phyloP scores from a whole-genome alignment of 2,888 invertebrate genomes.

The Rugalucina vietnamica region DNA sequence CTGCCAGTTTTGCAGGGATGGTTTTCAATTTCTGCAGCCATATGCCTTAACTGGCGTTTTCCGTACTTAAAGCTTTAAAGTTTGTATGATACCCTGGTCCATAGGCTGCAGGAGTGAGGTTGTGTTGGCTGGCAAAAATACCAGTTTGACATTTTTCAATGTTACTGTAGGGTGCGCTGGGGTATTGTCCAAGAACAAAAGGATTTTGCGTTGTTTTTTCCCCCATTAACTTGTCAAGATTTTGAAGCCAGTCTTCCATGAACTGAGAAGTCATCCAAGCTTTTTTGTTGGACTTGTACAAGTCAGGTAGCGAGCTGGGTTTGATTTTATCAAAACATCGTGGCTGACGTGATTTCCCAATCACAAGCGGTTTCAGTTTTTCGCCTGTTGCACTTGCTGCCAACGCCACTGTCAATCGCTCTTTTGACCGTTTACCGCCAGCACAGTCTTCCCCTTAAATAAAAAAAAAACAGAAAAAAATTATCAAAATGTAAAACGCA shows the following conservation, averaged over 20 bases:
- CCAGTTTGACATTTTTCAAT: background rate
- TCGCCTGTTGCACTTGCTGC: constrained; percentile 18
- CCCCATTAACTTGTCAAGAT: background rate
- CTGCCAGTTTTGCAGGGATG: background rate
- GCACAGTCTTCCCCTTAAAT: background rate
- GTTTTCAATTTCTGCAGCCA: background rate
- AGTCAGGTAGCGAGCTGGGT: background rate
- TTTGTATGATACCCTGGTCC: background rate
- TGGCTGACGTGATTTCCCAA: background rate
- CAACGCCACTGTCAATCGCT: constrained; percentile 22
- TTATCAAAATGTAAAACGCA: too few relatives aligned
- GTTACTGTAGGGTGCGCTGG: background rate
- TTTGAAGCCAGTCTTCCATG: background rate
- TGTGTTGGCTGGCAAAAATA: constrained; percentile 3
- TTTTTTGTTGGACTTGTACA: background rate
- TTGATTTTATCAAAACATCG: background rate
- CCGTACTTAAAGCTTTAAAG: constrained; percentile 6
- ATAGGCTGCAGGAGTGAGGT: background rate
- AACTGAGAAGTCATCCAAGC: background rate
- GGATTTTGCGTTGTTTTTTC: too few relatives aligned
- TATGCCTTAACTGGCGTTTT: background rate
- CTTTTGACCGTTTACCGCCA: constrained; percentile 23
- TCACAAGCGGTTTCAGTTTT: background rate
- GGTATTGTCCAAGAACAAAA: background rate
- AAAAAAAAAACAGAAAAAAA: too few relatives aligned